phyloP scores from a whole-genome alignment of 2,113 vertebrate genomes.

The Nycticryphes semicollaris region DNA sequence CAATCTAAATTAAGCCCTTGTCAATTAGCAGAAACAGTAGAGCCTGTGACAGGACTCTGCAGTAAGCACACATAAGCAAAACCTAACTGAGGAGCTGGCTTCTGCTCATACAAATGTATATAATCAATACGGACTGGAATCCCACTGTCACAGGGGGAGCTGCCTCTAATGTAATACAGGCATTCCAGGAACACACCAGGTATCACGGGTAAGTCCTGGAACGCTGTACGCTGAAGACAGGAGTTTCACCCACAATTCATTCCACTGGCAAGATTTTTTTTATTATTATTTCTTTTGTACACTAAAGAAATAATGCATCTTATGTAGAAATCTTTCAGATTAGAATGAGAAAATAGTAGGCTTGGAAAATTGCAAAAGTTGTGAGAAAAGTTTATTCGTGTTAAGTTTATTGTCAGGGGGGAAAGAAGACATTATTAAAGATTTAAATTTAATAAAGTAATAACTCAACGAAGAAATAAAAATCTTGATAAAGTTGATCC shows the following conservation, averaged over 20 bases:
- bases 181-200: background rate
- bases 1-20: background rate
- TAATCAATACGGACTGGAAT: background rate
- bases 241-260: background rate
- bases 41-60: background rate
- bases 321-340: background rate
- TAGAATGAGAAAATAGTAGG: background rate
- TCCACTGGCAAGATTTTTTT: background rate
- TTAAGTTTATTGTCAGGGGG: slow-evolving; percentile 60
- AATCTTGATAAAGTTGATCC: slow-evolving; percentile 68
- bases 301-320: background rate
- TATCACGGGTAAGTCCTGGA: background rate
- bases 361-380: slow-evolving; percentile 21
- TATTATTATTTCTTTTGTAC: background rate
- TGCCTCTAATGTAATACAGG: background rate
- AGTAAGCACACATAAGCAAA: background rate
- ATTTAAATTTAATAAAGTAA: slow-evolving; percentile 78
- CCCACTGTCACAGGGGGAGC: background rate
- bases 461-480: slow-evolving; percentile 71
- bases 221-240: background rate
- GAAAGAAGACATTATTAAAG: slow-evolving; percentile 69
- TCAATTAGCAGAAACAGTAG: background rate
- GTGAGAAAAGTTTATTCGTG: slow-evolving; percentile 49
- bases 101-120: background rate
- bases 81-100: background rate